phyloP scores from a whole-genome alignment of 2,797 vertebrate species.

The Discoglossus pictus region DNA sequence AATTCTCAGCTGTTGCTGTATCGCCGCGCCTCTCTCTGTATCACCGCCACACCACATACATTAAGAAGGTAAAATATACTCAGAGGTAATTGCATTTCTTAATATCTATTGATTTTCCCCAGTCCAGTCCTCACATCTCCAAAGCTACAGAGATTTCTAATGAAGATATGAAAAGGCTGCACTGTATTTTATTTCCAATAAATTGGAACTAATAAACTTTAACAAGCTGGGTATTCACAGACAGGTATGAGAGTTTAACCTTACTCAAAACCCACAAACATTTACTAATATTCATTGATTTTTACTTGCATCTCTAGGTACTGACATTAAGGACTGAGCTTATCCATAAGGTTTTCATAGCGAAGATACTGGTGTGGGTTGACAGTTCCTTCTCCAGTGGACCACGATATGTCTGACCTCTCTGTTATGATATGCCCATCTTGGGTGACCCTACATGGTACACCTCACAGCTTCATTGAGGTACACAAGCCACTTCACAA shows the following conservation, averaged over 20 bases:
- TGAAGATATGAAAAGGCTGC: constrained; percentile 26
- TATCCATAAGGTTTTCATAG: no score
- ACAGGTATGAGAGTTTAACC: constrained; percentile 1
- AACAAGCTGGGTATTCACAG: constrained; percentile 13
- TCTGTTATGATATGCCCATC: no score
- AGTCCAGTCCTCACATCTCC: constrained; percentile 7
- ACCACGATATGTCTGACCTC: no score
- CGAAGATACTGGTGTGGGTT: no score
- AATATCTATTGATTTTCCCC: constrained; percentile 27
- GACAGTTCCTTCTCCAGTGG: no score
- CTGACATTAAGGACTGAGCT: no score
- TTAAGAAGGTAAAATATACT: constrained; percentile 13
- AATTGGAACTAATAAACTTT: constrained; percentile 37
- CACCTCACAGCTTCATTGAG: no score
- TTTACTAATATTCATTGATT: neutral
- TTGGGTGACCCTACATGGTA: no score
- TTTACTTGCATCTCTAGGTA: no score
- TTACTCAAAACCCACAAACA: constrained; percentile 3
- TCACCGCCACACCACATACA: neutral
- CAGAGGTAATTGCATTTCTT: constrained; percentile 27
- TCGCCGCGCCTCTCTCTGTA: neutral
- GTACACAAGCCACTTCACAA: no score
- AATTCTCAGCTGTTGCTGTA: neutral
- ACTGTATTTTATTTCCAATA: constrained; percentile 36
- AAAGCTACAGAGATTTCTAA: constrained; percentile 31